Evolutionary conservation across 1,140 invertebrate genomes (phyloP).

Genomic region (Musca vetustissima): DNA sequence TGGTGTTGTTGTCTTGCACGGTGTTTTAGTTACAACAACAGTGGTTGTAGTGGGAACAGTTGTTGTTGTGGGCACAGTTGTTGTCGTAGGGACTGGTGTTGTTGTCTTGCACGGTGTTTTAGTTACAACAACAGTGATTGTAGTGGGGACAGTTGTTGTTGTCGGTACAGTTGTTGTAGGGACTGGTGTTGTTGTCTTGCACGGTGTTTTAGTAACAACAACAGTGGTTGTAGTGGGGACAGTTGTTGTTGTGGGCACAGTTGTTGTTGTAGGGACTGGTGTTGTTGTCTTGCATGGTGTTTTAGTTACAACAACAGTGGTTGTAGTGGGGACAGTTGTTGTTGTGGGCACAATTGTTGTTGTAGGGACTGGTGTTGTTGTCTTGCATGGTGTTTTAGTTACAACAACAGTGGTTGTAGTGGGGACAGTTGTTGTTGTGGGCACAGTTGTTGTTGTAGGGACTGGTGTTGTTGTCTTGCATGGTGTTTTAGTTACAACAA

Average conservation of each 20-base stretch:
- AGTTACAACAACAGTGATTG: not conserved
- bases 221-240: conserved; percentile 20
- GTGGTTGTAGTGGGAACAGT: conserved; percentile 21
- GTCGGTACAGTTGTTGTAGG: conserved; percentile 1
- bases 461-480: conserved; percentile 23
- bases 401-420: too few relatives aligned
- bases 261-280: not conserved
- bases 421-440: too few relatives aligned
- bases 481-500: conserved; percentile 5
- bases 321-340: conserved; percentile 6
- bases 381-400: conserved; percentile 20
- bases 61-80: too few relatives aligned
- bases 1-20: conserved; percentile 10
- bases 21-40: conserved; percentile 2
- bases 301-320: too few relatives aligned
- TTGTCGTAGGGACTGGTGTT: conserved; percentile 4
- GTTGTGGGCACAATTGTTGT: conserved; percentile 15
- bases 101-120: conserved; percentile 28
- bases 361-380: not conserved
- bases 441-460: conserved; percentile 23
- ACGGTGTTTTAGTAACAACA: conserved; percentile 6
- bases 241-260: conserved; percentile 19
- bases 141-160: not conserved
- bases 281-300: conserved; percentile 3
- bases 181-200: conserved; percentile 19